Percentiles rank a stretch among this genome's conserved stretches.
phyloP scores from a whole-genome alignment of 53 echinoderm and acorn worm genomes.

The Patiria pectinifera region DNA sequence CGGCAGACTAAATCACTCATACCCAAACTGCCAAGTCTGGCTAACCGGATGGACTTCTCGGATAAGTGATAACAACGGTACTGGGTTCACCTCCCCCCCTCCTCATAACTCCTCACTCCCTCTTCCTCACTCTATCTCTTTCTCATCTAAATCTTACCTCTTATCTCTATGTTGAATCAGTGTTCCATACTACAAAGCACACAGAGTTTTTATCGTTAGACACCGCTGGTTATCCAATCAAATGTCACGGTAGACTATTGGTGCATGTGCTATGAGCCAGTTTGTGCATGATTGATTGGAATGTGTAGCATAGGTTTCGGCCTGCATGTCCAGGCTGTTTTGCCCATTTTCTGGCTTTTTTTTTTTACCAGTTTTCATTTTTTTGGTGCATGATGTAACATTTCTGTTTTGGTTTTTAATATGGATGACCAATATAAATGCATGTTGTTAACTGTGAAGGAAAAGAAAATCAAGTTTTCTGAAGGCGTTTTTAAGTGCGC shows the following conservation, averaged over 20 bases:
- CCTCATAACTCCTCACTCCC: not conserved
- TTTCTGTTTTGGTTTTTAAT: not conserved
- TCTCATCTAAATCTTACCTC: too few relatives aligned
- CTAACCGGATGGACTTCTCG: slow-evolving; percentile 90
- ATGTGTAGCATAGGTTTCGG: not conserved
- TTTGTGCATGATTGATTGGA: not conserved
- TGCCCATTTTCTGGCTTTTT: not conserved
- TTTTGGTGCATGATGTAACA: not conserved
- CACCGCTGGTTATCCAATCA: not conserved
- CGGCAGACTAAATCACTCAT: slow-evolving; percentile 99
- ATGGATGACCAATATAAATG: too few relatives aligned
- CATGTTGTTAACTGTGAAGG: too few relatives aligned
- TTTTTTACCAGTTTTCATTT: not conserved
- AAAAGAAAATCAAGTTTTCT: too few relatives aligned
- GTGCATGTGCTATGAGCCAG: not conserved
- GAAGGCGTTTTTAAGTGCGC: too few relatives aligned
- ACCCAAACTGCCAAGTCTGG: slow-evolving; percentile 98
- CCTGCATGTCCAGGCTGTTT: not conserved
- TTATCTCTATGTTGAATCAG: not conserved
- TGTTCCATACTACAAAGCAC: not conserved
- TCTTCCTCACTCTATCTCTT: not conserved
- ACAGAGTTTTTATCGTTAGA: not conserved
- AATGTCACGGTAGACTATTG: slow-evolving; percentile 16
- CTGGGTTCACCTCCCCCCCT: slow-evolving; percentile 44
- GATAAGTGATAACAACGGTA: slow-evolving; percentile 79